A percentile compares a stretch with the other conserved stretches of the same genome.
Evolutionary conservation across 2,888 invertebrate species (phyloP).

Genomic region (Bibio marci): DNA sequence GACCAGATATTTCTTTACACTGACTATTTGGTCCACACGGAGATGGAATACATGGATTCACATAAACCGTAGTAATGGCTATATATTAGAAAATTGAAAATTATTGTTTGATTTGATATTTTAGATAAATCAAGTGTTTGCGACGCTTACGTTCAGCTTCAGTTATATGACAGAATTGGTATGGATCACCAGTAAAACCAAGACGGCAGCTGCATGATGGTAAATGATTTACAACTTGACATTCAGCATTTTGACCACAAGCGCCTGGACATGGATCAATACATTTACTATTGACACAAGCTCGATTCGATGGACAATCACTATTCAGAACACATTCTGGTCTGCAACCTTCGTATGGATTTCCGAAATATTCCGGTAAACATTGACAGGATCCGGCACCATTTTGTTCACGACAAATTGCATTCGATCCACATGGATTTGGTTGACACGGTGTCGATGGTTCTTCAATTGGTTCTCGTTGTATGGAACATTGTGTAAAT

Average conservation of each 20-base stretch:
- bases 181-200: slow-evolving; percentile 54
- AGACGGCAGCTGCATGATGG: slow-evolving; percentile 53
- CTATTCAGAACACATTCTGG: slow-evolving; percentile 66
- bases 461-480: neutral
- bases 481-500: slow-evolving; percentile 27
- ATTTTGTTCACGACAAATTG: slow-evolving; percentile 48
- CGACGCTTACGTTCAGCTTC: slow-evolving; percentile 45
- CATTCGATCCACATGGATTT: slow-evolving; percentile 51
- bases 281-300: slow-evolving; percentile 65
- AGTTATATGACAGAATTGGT: no score
- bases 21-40: slow-evolving; percentile 52
- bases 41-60: slow-evolving; percentile 42
- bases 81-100: no score
- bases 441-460: slow-evolving; percentile 38
- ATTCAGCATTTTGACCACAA: slow-evolving; percentile 54
- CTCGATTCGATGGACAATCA: slow-evolving; percentile 54
- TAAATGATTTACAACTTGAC: slow-evolving; percentile 30
- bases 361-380: slow-evolving; percentile 43
- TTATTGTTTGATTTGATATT: no score
- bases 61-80: no score
- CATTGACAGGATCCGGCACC: slow-evolving; percentile 57
- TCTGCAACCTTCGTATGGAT: slow-evolving; percentile 50
- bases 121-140: slow-evolving; percentile 3
- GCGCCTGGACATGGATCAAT: slow-evolving; percentile 50
- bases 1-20: slow-evolving; percentile 45